These are phyloP conservation scores for Denticeps clupeoides DNA, from an alignment of 2,797 vertebrate species.

Conservation along the genomic window DNA sequence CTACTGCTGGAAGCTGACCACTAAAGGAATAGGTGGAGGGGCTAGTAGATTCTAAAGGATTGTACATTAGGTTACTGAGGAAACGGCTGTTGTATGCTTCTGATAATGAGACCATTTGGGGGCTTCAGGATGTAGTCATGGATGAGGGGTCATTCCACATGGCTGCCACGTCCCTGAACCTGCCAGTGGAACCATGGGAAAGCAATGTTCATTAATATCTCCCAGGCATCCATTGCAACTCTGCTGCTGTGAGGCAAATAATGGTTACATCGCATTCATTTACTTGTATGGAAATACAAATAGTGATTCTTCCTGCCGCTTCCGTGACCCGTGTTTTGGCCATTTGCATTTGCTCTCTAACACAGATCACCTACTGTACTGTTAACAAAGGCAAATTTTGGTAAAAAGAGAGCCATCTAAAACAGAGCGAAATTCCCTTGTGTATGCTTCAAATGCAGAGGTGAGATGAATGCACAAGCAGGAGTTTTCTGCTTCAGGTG, in stretches of 20 bases:
- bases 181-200: conserved; percentile 56
- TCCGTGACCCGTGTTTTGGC: no score
- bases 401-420: no score
- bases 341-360: no score
- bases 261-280: no score
- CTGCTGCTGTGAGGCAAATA: background rate
- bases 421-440: no score
- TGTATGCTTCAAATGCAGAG: no score
- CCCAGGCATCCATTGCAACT: background rate
- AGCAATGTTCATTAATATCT: conserved; percentile 52
- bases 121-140: conserved; percentile 67
- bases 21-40: conserved; percentile 20
- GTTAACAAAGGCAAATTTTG: no score
- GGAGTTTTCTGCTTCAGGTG: no score
- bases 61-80: conserved; percentile 35
- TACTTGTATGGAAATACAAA: no score
- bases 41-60: conserved; percentile 24
- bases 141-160: conserved; percentile 68
- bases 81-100: conserved; percentile 41
- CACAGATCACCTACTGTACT: no score
- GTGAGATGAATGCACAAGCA: no score
- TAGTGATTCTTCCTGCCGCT: no score
- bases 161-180: conserved; percentile 69
- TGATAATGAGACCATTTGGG: conserved; percentile 42
- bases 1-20: conserved; percentile 30